Conservation (phyloP, 92 coral and sea anemone species). For the Parazoanthus swiftii region DNA sequence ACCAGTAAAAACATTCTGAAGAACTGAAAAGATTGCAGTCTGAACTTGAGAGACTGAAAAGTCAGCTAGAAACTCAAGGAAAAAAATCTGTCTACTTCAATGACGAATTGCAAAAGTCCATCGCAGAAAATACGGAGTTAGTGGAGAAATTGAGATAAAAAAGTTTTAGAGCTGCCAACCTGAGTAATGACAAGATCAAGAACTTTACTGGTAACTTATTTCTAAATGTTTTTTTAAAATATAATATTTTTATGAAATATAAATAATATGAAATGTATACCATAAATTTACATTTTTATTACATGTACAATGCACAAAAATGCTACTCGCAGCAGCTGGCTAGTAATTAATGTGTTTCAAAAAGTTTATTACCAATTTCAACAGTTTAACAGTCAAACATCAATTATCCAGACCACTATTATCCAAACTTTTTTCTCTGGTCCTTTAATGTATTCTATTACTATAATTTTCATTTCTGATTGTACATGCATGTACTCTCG, state of each 20-base stretch:
- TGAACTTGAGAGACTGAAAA: not conserved
- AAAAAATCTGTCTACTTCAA: too few species aligned
- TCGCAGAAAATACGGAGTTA: conserved; percentile 29
- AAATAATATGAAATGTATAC: not conserved
- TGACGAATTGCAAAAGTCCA: conserved; percentile 1
- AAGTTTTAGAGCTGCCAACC: conserved; percentile 32
- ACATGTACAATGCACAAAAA: conserved; percentile 13
- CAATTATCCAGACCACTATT: not conserved
- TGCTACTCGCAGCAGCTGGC: conserved; percentile 27
- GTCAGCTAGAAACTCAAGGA: too few species aligned
- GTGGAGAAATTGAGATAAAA: conserved; percentile 22
- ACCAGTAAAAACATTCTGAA: conserved; percentile 6
- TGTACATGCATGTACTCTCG: too few species aligned
- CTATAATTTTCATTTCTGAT: too few species aligned
- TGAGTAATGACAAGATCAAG: conserved; percentile 28
- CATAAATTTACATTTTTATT: conserved; percentile 14
- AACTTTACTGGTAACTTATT: conserved; percentile 28
- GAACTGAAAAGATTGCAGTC: conserved; percentile 25
- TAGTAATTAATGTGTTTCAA: conserved; percentile 28
- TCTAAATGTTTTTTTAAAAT: conserved; percentile 29
- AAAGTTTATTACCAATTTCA: conserved; percentile 28
- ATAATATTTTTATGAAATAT: conserved; percentile 7
- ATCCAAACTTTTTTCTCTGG: too few species aligned
- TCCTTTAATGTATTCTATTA: too few species aligned
- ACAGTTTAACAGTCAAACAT: not conserved